Conservation (phyloP, 1,140 invertebrate species). For the Glossosoma conforme region DNA sequence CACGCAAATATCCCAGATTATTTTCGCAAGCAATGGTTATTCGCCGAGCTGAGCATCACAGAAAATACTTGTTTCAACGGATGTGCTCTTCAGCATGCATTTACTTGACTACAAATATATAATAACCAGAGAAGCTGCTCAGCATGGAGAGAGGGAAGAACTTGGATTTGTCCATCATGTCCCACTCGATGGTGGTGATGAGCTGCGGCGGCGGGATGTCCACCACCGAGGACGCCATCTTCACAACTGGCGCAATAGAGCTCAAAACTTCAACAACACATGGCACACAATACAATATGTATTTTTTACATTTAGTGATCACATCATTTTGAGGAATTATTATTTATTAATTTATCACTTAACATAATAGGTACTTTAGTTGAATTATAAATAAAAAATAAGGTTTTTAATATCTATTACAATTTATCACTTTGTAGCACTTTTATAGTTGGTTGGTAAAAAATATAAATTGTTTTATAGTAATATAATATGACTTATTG, state of each 20-base stretch:
- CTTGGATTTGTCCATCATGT: slow-evolving; percentile 97
- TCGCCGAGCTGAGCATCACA: too few relatives aligned
- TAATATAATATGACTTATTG: too few relatives aligned
- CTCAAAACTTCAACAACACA: background rate
- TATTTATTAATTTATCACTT: background rate
- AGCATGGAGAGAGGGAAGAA: slow-evolving; percentile 90
- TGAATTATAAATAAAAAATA: background rate
- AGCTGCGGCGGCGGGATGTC: slow-evolving; percentile 56
- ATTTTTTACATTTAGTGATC: too few relatives aligned
- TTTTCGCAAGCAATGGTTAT: too few relatives aligned
- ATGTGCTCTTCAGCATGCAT: too few relatives aligned
- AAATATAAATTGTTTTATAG: too few relatives aligned
- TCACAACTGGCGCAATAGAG: slow-evolving; percentile 1
- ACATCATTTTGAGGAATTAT: background rate
- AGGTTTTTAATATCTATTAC: background rate
- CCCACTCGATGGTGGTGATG: slow-evolving; percentile 92
- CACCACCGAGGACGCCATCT: slow-evolving; percentile 45
- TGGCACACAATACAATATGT: background rate
- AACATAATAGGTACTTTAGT: background rate
- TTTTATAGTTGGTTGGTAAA: too few relatives aligned
- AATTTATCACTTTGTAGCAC: background rate
- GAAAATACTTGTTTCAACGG: too few relatives aligned
- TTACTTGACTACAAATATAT: too few relatives aligned
- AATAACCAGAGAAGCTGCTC: slow-evolving; percentile 50
- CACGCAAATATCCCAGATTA: too few relatives aligned